Evolutionary conservation across 2,888 invertebrate species (phyloP).

Genomic region (Augochlorella aurata): DNA sequence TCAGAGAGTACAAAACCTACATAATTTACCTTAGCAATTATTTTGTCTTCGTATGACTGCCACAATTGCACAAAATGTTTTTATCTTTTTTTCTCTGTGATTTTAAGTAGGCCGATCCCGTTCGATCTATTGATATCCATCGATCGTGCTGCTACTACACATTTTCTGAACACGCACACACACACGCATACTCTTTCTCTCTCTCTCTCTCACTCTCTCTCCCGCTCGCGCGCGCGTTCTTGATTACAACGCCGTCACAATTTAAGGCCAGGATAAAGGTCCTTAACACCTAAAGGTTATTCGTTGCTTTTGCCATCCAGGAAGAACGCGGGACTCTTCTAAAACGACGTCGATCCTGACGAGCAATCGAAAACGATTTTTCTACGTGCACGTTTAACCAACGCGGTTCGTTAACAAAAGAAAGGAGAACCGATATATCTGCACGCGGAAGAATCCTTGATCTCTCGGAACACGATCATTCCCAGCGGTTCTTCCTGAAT

Average conservation of each 20-base stretch:
- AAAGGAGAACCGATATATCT: too few relatives aligned
- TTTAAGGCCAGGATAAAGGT: constrained; percentile 15
- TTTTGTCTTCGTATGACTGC: constrained; percentile 72
- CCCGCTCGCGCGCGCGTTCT: neutral
- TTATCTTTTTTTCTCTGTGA: neutral
- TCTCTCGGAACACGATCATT: too few relatives aligned
- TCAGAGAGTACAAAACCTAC: constrained; percentile 63
- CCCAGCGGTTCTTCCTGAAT: constrained; percentile 44
- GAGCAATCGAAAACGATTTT: too few relatives aligned
- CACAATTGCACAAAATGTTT: constrained; percentile 51
- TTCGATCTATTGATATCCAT: neutral
- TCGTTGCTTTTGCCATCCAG: constrained; percentile 33
- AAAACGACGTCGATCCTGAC: neutral
- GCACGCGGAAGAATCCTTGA: too few relatives aligned
- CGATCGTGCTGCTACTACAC: neutral
- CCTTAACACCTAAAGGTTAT: constrained; percentile 6
- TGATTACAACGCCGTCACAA: constrained; percentile 8
- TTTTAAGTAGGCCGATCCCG: constrained; percentile 42
- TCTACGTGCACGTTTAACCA: too few relatives aligned
- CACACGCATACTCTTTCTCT: neutral
- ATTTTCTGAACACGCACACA: neutral
- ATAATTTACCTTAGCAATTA: constrained; percentile 77
- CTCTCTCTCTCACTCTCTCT: neutral
- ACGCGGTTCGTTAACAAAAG: too few relatives aligned
- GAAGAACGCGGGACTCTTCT: constrained; percentile 22